Conservation (phyloP, 2,797 vertebrate genomes). For the Aeoliscus strigatus region DNA sequence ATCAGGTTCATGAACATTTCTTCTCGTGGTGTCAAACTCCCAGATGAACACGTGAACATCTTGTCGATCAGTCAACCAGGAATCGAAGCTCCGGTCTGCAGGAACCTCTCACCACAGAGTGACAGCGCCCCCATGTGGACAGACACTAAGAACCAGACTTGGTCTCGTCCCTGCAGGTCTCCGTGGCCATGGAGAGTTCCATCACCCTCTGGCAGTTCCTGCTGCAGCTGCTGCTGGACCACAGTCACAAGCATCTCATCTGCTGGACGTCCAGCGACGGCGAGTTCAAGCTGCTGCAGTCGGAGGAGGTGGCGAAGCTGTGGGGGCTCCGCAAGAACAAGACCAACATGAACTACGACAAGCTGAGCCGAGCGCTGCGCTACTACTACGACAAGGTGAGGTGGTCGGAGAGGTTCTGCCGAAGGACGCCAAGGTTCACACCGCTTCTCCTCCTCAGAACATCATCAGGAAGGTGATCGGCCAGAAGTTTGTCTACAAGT, state of each 20-base stretch:
- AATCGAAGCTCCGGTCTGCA: no score
- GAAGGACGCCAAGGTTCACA: no score
- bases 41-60: no score
- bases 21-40: no score
- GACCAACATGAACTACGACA: constrained; percentile 99
- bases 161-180: constrained; percentile 29
- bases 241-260: constrained; percentile 94
- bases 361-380: constrained; percentile 93
- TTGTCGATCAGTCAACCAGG: no score
- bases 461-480: constrained; percentile 97
- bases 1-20: no score
- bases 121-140: no score
- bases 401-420: no score
- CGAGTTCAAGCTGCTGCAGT: constrained; percentile 96
- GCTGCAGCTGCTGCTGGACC: constrained; percentile 93
- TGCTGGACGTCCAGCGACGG: constrained; percentile 97
- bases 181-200: constrained; percentile 87
- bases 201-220: constrained; percentile 99
- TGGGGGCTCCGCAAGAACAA: constrained; percentile 98
- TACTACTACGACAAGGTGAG: constrained; percentile 97
- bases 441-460: no score
- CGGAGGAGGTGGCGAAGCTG: constrained; percentile 95
- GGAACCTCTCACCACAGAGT: no score
- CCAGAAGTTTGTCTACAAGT: constrained; percentile 96
- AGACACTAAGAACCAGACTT: no score